phyloP scores from a whole-genome alignment of 2,888 invertebrate genomes.

The Margaritifera margaritifera region DNA sequence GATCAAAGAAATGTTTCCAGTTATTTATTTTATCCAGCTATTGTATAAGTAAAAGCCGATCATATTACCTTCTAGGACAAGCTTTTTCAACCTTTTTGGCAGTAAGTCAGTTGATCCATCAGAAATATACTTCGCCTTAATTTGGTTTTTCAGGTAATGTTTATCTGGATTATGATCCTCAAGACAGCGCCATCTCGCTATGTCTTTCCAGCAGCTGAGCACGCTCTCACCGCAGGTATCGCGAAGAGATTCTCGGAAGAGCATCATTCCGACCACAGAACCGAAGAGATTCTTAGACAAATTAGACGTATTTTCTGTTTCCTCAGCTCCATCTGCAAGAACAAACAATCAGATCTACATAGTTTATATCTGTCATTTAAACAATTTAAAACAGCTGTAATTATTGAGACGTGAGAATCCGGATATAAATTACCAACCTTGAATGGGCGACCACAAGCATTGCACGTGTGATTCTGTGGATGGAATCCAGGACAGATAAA shows the following conservation, averaged over 20 bases:
- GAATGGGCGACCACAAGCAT: too few relatives aligned
- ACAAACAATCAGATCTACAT: neutral
- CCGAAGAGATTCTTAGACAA: conserved; percentile 45
- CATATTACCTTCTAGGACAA: conserved; percentile 36
- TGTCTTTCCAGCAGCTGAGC: conserved; percentile 47
- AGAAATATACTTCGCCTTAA: conserved; percentile 42
- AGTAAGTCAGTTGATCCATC: conserved; percentile 29
- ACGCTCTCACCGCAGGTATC: conserved; percentile 46
- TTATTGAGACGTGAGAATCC: too few relatives aligned
- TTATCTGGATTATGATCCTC: conserved; percentile 22
- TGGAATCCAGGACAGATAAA: too few relatives aligned
- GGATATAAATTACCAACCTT: too few relatives aligned
- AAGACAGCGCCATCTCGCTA: conserved; percentile 37
- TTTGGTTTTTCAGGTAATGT: conserved; percentile 36
- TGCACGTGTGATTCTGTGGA: too few relatives aligned
- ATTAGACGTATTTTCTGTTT: conserved; percentile 17
- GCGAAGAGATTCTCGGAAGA: conserved; percentile 46
- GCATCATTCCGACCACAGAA: conserved; percentile 43
- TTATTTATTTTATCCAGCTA: neutral
- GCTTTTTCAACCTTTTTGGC: conserved; percentile 20
- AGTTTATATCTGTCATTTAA: neutral
- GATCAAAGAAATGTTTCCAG: neutral
- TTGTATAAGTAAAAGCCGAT: neutral
- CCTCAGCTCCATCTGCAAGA: conserved; percentile 17
- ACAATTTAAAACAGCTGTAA: neutral